phyloP scores from a whole-genome alignment of 2,888 invertebrate genomes.

The Acronicta aceris region DNA sequence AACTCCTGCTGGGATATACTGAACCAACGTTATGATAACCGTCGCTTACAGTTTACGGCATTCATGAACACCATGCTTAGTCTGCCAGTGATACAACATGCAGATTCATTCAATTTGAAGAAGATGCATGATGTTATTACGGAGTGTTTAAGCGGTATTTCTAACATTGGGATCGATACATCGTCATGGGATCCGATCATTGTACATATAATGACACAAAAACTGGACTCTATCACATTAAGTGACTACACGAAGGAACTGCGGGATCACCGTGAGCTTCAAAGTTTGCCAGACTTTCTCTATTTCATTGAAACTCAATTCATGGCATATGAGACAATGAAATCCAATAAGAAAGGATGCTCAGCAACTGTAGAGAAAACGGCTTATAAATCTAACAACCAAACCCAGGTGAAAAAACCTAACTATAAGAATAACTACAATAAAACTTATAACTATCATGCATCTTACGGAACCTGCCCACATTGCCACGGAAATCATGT shows the following conservation, averaged over 20 bases:
- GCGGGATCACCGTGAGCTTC: conserved; percentile 9
- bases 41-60: too few relatives aligned
- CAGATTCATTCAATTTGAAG: too few relatives aligned
- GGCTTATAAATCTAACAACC: neutral
- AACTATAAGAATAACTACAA: neutral
- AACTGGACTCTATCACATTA: conserved; percentile 12
- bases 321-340: conserved; percentile 14
- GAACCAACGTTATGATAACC: too few relatives aligned
- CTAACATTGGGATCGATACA: conserved; percentile 16
- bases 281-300: conserved; percentile 11
- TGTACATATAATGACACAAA: conserved; percentile 20
- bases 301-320: conserved; percentile 17
- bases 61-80: too few relatives aligned
- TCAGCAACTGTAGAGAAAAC: conserved; percentile 3
- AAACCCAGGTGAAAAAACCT: neutral
- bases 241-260: conserved; percentile 17
- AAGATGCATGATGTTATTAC: too few relatives aligned
- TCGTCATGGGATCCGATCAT: conserved; percentile 17
- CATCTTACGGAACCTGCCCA: conserved; percentile 6
- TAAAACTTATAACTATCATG: conserved; percentile 7
- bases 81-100: too few relatives aligned
- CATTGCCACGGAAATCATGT: conserved; percentile 11
- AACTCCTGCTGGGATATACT: too few relatives aligned
- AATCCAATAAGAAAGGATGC: conserved; percentile 1
- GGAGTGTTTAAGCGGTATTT: neutral